Conservation (phyloP, 2,113 vertebrate species). For the Cichladusa arquata region DNA sequence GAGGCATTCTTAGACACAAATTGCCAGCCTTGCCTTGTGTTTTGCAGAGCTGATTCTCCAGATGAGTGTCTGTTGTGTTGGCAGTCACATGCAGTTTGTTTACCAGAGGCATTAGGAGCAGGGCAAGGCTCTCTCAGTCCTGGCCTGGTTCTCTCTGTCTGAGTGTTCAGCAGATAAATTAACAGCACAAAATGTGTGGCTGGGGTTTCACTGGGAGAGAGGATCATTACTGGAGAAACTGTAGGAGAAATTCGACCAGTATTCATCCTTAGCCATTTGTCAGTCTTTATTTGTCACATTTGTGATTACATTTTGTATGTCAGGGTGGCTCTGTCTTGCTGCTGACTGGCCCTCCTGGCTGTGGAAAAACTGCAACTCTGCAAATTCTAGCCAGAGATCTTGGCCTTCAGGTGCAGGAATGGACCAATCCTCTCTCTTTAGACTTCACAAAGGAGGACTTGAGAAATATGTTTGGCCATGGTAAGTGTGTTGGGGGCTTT, state of each 20-base stretch:
- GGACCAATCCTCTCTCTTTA: constrained; percentile 85
- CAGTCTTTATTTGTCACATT: neutral
- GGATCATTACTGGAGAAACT: neutral
- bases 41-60: neutral
- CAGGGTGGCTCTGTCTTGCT: constrained; percentile 84
- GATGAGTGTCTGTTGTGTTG: neutral
- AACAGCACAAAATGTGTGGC: neutral
- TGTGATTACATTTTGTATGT: neutral
- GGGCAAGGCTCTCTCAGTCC: neutral
- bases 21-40: neutral
- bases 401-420: constrained; percentile 86
- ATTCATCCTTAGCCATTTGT: neutral
- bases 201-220: neutral
- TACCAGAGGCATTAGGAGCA: neutral
- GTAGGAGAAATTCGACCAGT: neutral
- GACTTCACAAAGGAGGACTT: constrained; percentile 78
- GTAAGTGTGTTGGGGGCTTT: constrained; percentile 59
- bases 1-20: neutral
- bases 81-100: neutral
- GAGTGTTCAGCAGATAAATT: neutral
- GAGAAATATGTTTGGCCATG: constrained; percentile 67
- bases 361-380: constrained; percentile 91
- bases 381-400: constrained; percentile 81
- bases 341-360: constrained; percentile 90
- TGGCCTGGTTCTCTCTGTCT: neutral